These are phyloP conservation scores for Tinamus guttatus DNA, from an alignment of 2,113 vertebrate genomes.

Conservation along the genomic window DNA sequence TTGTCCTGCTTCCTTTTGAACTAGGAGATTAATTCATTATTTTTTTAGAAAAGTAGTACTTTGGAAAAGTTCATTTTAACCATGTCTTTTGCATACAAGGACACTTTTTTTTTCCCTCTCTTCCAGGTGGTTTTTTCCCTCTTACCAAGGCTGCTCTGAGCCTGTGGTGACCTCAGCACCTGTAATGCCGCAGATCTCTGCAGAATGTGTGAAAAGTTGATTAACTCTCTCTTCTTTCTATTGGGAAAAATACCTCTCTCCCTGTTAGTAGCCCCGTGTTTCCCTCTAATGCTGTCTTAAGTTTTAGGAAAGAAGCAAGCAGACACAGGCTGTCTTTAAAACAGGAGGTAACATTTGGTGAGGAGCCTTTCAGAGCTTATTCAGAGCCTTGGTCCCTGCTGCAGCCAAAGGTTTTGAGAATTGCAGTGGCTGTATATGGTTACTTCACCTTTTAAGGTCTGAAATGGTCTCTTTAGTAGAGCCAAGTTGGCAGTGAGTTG, in stretches of 20 bases:
- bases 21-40: not conserved
- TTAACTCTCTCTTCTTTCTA: not conserved
- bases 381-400: not conserved
- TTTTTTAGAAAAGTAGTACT: not conserved
- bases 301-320: not conserved
- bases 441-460: conserved; percentile 9
- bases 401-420: not conserved
- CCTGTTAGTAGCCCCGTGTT: not conserved
- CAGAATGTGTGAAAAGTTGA: not conserved
- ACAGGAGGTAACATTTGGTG: not conserved
- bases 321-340: not conserved
- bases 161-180: not conserved
- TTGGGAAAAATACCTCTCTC: not conserved
- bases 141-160: not conserved
- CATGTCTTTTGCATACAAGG: not conserved
- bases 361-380: not conserved
- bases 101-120: not conserved
- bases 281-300: not conserved
- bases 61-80: not conserved
- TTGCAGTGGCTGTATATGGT: not conserved
- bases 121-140: not conserved
- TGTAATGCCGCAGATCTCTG: not conserved
- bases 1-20: not conserved
- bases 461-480: conserved; percentile 11
- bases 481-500: not conserved